phyloP scores from a whole-genome alignment of 2,797 vertebrate species.

The Arnoldichthys spilopterus region DNA sequence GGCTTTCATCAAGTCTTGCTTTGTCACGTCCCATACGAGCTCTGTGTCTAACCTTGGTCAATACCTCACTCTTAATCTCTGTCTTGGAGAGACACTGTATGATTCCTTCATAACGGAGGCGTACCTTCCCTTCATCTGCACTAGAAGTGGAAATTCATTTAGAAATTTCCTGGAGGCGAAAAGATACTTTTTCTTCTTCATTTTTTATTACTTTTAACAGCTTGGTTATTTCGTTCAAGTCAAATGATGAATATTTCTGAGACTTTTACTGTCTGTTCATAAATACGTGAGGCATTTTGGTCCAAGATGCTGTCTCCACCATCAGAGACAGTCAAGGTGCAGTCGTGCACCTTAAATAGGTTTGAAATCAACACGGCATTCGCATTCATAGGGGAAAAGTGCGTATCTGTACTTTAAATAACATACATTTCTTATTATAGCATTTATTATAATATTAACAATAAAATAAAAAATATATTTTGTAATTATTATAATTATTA shows the following conservation, averaged over 20 bases:
- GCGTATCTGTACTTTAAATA: too few relatives aligned
- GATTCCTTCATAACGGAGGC: not conserved
- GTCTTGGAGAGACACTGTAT: not conserved
- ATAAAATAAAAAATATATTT: too few relatives aligned
- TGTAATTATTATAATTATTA: too few relatives aligned
- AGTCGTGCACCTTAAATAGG: too few relatives aligned
- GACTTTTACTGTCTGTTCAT: slow-evolving; percentile 24
- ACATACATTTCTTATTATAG: too few relatives aligned
- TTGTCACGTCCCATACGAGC: too few relatives aligned
- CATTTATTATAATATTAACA: too few relatives aligned
- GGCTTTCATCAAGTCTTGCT: too few relatives aligned
- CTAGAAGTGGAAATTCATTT: not conserved
- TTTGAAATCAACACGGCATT: not conserved
- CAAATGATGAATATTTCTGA: not conserved
- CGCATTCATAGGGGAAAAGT: not conserved
- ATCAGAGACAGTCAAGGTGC: not conserved
- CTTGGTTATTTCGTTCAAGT: slow-evolving; percentile 28
- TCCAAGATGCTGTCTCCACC: slow-evolving; percentile 2
- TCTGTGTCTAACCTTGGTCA: too few relatives aligned
- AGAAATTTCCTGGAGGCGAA: not conserved
- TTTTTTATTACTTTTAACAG: slow-evolving; percentile 3
- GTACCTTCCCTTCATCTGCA: not conserved
- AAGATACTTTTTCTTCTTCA: not conserved
- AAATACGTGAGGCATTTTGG: not conserved
- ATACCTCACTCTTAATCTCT: not conserved